Conservation (phyloP, 2,888 invertebrate genomes). For the Ophonus ardosiacus region DNA sequence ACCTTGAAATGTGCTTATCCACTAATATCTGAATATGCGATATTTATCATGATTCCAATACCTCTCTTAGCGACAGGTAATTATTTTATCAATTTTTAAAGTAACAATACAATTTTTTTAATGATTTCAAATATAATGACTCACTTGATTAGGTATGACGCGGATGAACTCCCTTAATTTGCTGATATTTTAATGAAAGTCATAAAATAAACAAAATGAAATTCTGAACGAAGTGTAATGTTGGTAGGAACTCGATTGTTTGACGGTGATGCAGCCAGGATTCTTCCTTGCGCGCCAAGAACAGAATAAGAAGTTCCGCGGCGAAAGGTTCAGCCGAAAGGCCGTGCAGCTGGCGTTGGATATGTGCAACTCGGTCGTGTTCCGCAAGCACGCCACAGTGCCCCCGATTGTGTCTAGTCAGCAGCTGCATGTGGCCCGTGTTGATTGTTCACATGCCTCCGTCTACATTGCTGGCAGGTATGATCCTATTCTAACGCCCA, state of each 20-base stretch:
- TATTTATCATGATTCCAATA: too few species aligned
- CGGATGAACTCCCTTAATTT: too few species aligned
- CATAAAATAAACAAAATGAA: too few species aligned
- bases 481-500: slow-evolving; percentile 47
- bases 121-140: too few species aligned
- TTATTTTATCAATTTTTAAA: too few species aligned
- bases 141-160: too few species aligned
- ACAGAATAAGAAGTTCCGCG: slow-evolving; percentile 74
- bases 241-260: slow-evolving; percentile 75
- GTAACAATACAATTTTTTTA: too few species aligned
- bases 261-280: slow-evolving; percentile 76
- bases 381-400: slow-evolving; percentile 76
- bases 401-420: slow-evolving; percentile 77
- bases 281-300: slow-evolving; percentile 74
- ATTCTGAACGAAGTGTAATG: not conserved
- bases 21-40: too few species aligned
- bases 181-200: too few species aligned
- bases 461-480: slow-evolving; percentile 83
- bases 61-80: too few species aligned
- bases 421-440: slow-evolving; percentile 75
- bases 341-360: slow-evolving; percentile 79
- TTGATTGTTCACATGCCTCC: slow-evolving; percentile 79
- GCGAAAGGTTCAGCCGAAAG: slow-evolving; percentile 82
- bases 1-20: too few species aligned
- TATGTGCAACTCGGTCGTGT: slow-evolving; percentile 76